Evolutionary conservation across 2,797 vertebrate species (phyloP).

Genomic region (Furcifer pardalis): DNA sequence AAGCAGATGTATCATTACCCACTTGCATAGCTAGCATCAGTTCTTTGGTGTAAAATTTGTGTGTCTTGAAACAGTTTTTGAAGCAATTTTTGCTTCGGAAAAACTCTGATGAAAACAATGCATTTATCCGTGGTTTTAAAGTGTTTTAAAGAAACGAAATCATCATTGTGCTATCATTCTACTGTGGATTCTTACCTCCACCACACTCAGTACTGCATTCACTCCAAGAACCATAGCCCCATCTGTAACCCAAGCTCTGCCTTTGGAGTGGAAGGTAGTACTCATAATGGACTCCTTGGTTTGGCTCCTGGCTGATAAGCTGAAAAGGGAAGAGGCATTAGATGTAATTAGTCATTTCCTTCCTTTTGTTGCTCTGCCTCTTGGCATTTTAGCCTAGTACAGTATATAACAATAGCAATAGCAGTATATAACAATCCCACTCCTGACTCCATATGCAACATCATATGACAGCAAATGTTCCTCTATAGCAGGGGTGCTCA

Average conservation of each 20-base stretch:
- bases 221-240: slow-evolving; percentile 92
- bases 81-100: slow-evolving; percentile 6
- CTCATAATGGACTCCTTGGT: slow-evolving; percentile 88
- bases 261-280: slow-evolving; percentile 83
- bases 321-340: slow-evolving; percentile 58
- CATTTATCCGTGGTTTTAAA: not conserved
- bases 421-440: not conserved
- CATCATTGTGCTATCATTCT: not conserved
- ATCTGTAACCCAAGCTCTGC: slow-evolving; percentile 81
- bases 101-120: slow-evolving; percentile 1
- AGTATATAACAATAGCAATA: no score
- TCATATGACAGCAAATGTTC: not conserved
- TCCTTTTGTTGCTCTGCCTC: not conserved
- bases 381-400: not conserved
- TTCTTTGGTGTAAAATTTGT: slow-evolving; percentile 5
- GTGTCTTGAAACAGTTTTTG: no score
- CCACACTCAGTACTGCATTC: slow-evolving; percentile 90
- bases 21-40: not conserved
- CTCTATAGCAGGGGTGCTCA: not conserved
- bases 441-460: not conserved
- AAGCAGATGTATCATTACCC: not conserved
- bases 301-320: slow-evolving; percentile 93
- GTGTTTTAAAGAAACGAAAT: not conserved
- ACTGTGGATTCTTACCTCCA: slow-evolving; percentile 81
- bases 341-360: slow-evolving; percentile 23